Evolutionary conservation across 2,888 invertebrate genomes (phyloP), one percentile per base, ranked within the genome.

Genomic region (Lingula anatina): DNA sequence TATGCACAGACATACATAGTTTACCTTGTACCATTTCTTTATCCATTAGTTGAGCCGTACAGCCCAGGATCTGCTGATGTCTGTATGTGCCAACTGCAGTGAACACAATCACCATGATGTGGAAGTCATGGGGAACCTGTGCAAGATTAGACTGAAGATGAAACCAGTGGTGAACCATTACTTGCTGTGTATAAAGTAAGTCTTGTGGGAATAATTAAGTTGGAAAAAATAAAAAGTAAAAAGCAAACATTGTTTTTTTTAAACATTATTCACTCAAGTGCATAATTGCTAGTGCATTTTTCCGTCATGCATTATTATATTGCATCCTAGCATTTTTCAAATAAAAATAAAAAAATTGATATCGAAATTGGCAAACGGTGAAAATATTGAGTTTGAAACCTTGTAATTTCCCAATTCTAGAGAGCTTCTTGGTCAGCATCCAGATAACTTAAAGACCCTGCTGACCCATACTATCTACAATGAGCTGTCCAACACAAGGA

Each of bases 401-500:
- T 53, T 39, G 21, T 53, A 15, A n/a, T 23, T 21, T n/a, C 37
- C 23, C 37, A 42, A 44, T 65, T 68, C 9, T 66, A 90, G 92
- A 67, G 95, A 96, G 77, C 84, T 96, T 81, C 86, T 96, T 38
- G 83, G 84, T 15, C 84, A 89, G 46, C 89, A 90, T 68, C 85
- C 88, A 0, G 89, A 89, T 24, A 89, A 94, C 69, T 79, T 95
- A 47, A 85, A 86, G 51, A 86, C 89, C 28, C 84, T 93, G 54
- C 80, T 96, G 61, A 92, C 91, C 62, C 89, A 90, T 71, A 91
- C 92, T 0, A 88, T 96, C 50, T 93, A 91, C 81, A 96, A 96
- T 78, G 96, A 96, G 80, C 79, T 96, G 59, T 92, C 94, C 0
- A 71, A 71, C 12, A 88, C 88, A 68, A 84, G 95, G 51, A 93